phyloP scores from a whole-genome alignment of 2,888 invertebrate species.

The Mallateleia sp. region DNA sequence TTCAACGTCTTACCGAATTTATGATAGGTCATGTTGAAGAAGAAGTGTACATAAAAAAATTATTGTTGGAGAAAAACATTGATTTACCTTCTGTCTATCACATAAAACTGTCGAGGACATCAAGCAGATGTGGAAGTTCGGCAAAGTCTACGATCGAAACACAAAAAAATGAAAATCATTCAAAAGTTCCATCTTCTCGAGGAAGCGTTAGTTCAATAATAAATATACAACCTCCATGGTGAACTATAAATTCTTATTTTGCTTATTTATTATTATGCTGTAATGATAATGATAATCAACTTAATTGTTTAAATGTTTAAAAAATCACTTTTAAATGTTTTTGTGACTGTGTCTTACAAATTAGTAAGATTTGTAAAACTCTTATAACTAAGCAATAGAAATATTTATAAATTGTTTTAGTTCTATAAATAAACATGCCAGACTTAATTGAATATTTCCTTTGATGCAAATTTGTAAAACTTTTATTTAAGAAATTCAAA shows the following conservation, averaged over 20 bases:
- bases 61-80: constrained; percentile 87
- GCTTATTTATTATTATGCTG: no score
- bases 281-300: no score
- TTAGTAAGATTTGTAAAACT: no score
- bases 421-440: no score
- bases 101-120: constrained; percentile 78
- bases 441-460: no score
- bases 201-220: constrained; percentile 83
- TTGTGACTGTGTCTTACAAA: no score
- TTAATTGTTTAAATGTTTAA: no score
- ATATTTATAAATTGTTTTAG: no score
- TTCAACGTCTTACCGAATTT: constrained; percentile 91
- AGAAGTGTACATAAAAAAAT: constrained; percentile 88
- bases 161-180: constrained; percentile 72
- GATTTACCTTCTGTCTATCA: constrained; percentile 85
- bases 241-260: background rate
- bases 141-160: constrained; percentile 64
- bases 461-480: no score
- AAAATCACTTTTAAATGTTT: no score
- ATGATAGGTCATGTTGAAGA: constrained; percentile 88
- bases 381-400: no score
- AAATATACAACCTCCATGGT: constrained; percentile 80
- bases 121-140: constrained; percentile 82
- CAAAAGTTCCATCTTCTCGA: constrained; percentile 77
- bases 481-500: no score